Conservation (phyloP, 2,113 vertebrate species). For the Ophthalmolycus amberensis region DNA sequence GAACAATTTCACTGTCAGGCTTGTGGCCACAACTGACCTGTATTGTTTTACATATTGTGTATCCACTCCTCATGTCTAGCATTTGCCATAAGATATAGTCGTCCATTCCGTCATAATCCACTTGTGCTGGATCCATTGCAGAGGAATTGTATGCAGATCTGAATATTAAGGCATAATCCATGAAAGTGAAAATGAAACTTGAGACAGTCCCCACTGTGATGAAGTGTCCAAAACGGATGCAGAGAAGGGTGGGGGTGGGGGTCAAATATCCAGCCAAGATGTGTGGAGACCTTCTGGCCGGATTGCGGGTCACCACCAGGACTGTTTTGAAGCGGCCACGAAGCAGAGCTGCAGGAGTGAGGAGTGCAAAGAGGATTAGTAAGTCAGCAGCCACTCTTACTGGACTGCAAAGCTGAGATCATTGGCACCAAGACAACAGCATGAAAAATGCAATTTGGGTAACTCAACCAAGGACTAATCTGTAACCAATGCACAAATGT, state of each 20-base stretch:
- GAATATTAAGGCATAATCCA: slow-evolving; percentile 43
- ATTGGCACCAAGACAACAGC: slow-evolving; percentile 13
- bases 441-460: background rate
- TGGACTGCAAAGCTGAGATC: slow-evolving; percentile 44
- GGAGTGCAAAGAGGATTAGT: slow-evolving; percentile 82
- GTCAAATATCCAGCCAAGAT: slow-evolving; percentile 17
- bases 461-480: background rate
- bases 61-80: slow-evolving; percentile 38
- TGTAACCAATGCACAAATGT: background rate
- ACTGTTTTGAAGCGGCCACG: slow-evolving; percentile 49
- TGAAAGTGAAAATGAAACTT: slow-evolving; percentile 17
- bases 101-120: slow-evolving; percentile 43
- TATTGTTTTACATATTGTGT: slow-evolving; percentile 28
- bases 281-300: slow-evolving; percentile 12
- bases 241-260: background rate
- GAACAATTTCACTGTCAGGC: background rate
- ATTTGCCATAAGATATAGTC: slow-evolving; percentile 13
- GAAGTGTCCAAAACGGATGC: slow-evolving; percentile 5
- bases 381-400: slow-evolving; percentile 75
- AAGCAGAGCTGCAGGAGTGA: slow-evolving; percentile 63
- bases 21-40: slow-evolving; percentile 58
- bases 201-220: background rate
- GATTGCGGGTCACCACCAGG: slow-evolving; percentile 60
- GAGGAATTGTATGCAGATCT: background rate
- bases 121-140: slow-evolving; percentile 28